These are phyloP conservation scores for Drosophila falleni DNA, from an alignment of 2,888 invertebrate genomes.

Conservation along the genomic window DNA sequence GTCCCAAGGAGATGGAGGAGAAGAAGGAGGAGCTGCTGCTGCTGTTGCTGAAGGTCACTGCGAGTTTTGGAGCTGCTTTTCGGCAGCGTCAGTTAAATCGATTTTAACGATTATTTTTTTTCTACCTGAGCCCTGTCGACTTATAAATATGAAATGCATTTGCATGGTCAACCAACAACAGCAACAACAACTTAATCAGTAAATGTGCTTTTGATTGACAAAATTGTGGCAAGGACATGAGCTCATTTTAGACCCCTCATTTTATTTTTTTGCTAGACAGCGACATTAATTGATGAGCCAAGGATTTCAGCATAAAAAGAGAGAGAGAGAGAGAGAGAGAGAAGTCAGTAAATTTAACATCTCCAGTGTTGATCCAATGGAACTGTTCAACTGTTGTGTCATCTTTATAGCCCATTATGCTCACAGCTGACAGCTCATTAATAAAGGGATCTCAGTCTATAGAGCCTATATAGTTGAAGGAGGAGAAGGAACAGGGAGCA, in stretches of 20 bases:
- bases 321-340: no score
- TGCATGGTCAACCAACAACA: slow-evolving; percentile 38
- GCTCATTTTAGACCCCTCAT: slow-evolving; percentile 29
- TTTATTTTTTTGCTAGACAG: not conserved
- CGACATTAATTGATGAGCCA: slow-evolving; percentile 75
- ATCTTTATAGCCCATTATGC: slow-evolving; percentile 35
- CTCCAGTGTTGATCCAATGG: slow-evolving; percentile 9
- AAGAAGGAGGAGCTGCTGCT: slow-evolving; percentile 7
- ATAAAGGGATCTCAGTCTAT: slow-evolving; percentile 68
- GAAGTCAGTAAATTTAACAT: slow-evolving; percentile 7
- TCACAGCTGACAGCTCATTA: slow-evolving; percentile 72
- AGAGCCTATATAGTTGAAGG: not conserved
- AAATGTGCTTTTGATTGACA: slow-evolving; percentile 72
- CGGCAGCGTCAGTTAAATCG: slow-evolving; percentile 55
- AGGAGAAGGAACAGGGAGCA: not conserved
- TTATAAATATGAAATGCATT: slow-evolving; percentile 76
- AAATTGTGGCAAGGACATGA: slow-evolving; percentile 76
- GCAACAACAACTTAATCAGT: slow-evolving; percentile 9
- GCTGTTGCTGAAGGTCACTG: slow-evolving; percentile 66
- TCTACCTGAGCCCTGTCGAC: slow-evolving; percentile 52
- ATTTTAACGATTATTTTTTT: slow-evolving; percentile 70
- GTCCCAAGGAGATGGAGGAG: not conserved
- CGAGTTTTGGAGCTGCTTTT: slow-evolving; percentile 46
- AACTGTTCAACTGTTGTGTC: slow-evolving; percentile 46
- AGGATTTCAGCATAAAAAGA: slow-evolving; percentile 43